Conservation (phyloP, 2,113 vertebrate species). For the Pterocles gutturalis region DNA sequence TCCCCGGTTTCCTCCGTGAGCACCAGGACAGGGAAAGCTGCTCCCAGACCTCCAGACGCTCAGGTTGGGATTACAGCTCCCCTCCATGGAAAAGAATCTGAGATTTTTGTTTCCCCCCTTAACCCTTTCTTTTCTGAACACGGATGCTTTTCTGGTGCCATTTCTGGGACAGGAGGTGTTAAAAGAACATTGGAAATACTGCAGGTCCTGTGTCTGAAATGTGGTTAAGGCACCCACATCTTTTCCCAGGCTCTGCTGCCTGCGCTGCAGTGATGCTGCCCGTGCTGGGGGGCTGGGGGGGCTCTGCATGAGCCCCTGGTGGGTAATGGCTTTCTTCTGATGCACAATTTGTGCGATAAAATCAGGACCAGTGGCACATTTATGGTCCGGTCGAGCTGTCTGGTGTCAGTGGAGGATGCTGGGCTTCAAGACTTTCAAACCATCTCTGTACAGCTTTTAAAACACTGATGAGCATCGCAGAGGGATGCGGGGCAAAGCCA, state of each 20-base stretch:
- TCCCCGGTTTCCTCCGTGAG: not conserved
- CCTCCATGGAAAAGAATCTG: fast-evolving
- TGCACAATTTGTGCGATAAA: not conserved
- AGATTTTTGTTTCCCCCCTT: not conserved
- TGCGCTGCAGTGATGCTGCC: not conserved
- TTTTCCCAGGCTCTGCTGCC: not conserved
- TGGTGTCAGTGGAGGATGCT: not conserved
- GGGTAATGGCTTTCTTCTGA: not conserved
- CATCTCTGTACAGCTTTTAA: not conserved
- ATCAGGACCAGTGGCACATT: fast-evolving
- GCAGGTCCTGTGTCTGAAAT: fast-evolving
- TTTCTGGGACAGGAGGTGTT: not conserved
- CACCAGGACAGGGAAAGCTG: not conserved
- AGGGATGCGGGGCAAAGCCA: not conserved
- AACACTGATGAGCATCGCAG: fast-evolving
- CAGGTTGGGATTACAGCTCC: not conserved
- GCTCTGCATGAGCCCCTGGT: not conserved
- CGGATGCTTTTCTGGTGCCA: not conserved
- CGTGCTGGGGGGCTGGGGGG: no score
- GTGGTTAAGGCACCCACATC: not conserved
- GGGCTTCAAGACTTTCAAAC: not conserved
- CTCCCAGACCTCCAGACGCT: not conserved
- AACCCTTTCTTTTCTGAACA: not conserved
- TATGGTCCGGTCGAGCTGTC: fast-evolving
- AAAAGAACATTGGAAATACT: not conserved